Evolutionary conservation across 2,888 invertebrate genomes (phyloP).

Genomic region (Ormia ochracea): DNA sequence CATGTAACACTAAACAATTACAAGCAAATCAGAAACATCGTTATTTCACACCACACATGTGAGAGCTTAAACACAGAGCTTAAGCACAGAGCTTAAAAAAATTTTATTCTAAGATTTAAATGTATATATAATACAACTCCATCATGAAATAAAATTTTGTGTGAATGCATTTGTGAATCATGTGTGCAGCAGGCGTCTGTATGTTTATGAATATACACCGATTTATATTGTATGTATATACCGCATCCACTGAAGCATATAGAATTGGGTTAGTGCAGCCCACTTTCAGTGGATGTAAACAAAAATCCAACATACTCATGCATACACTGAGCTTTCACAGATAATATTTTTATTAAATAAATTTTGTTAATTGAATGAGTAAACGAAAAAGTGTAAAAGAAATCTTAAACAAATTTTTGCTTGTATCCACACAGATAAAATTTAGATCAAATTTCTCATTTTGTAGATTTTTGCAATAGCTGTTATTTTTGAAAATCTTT

Average conservation of each 20-base stretch:
- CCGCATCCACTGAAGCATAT: slow-evolving; percentile 27
- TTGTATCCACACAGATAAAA: slow-evolving; percentile 7
- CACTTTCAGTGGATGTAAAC: not conserved
- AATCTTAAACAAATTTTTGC: slow-evolving; percentile 29
- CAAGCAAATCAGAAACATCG: too few species aligned
- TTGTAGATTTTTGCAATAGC: not conserved
- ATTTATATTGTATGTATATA: too few species aligned
- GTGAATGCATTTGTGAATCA: too few species aligned
- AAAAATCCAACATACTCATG: not conserved
- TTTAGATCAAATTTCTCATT: slow-evolving; percentile 9
- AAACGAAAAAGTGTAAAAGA: not conserved
- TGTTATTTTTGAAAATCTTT: not conserved
- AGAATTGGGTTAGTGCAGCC: slow-evolving; percentile 63
- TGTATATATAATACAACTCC: too few species aligned
- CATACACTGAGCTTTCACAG: not conserved
- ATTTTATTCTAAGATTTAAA: too few species aligned
- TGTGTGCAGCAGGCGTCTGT: too few species aligned
- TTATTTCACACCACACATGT: too few species aligned
- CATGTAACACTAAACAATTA: too few species aligned
- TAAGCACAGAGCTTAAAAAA: too few species aligned
- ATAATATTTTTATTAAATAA: slow-evolving; percentile 52
- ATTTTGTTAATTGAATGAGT: slow-evolving; percentile 58
- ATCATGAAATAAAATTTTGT: too few species aligned
- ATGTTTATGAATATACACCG: too few species aligned
- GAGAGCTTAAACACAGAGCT: too few species aligned